Evolutionary conservation across 1,140 invertebrate species (phyloP), one percentile per base, ranked within the genome.

Genomic region (Diachasma alloeum): DNA sequence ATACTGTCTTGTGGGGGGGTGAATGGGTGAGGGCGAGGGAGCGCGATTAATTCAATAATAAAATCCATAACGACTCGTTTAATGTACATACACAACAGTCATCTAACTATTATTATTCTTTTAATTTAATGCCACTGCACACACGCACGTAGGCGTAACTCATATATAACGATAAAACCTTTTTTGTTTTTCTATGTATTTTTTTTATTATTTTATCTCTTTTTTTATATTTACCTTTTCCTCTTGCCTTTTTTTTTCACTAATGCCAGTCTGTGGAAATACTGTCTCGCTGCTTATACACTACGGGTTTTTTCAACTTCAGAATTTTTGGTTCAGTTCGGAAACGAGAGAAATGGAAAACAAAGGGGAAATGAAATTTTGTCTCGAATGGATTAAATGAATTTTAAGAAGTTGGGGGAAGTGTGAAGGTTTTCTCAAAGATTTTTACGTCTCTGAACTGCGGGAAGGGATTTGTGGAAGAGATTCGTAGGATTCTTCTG

Each of bases 201-300:
- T 56, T 70, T 75, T 19, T 22, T 42, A 48, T n/a, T 59, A 63
- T 42, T 71, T 42, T 68, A 11, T 59, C 69, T 26, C 22, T 72
- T 42, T 72, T 68, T 53, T 75, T 73, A 56, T 31, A 63, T 78
- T 75, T n/a, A 72, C 36, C n/a, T 69, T 74, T 72, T 46, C 8
- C 26, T 66, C 11, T 59, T 72, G n/a, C 67, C 22, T 42, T 69
- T 26, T 77, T 67, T 72, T 22, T 36, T 66, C 37, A 46, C 71
- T 85, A 88, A 87, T 86, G 84, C 83, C 86, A 87, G 83, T 87
- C 82, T 81, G 80, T 84, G 24, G 82, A 82, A 89, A 89, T 89
- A 89, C 86, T 88, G 83, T 85, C 81, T 86, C 82, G 78, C 80
- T 84, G 82, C 83, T 87, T 88, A 85, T 81, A 83, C 83, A 84